phyloP scores from a whole-genome alignment of 2,888 invertebrate species.

The Terebella lapidaria region DNA sequence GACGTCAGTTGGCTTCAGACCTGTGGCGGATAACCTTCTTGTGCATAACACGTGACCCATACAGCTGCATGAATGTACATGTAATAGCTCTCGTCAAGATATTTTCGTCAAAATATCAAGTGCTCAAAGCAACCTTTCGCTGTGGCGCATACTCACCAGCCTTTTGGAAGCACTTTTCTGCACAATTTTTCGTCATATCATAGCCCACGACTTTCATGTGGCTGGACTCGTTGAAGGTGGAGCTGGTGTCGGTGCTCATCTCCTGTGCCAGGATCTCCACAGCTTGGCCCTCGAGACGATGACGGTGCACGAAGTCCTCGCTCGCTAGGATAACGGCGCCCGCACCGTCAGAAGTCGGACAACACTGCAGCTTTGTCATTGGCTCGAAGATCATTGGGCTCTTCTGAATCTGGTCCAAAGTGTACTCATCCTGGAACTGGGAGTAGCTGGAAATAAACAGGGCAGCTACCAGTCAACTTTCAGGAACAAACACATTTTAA shows the following conservation, averaged over 20 bases:
- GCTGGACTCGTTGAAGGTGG: slow-evolving; percentile 76
- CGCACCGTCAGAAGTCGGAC: slow-evolving; percentile 95
- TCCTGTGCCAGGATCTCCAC: slow-evolving; percentile 96
- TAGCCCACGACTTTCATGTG: slow-evolving; percentile 75
- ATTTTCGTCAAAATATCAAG: neutral
- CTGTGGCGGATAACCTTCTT: slow-evolving; percentile 35
- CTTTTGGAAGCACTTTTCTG: slow-evolving; percentile 55
- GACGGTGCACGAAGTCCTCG: slow-evolving; percentile 77
- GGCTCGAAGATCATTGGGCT: slow-evolving; percentile 84
- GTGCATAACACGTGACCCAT: neutral
- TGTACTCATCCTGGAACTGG: slow-evolving; percentile 88
- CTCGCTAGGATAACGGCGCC: slow-evolving; percentile 88
- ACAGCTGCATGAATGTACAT: neutral
- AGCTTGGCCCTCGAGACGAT: slow-evolving; percentile 74
- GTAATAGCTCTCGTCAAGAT: too few relatives aligned
- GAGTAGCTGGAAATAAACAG: slow-evolving; percentile 66
- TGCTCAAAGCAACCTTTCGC: too few relatives aligned
- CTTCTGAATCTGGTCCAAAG: slow-evolving; percentile 80
- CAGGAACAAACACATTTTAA: neutral
- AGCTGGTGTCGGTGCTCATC: slow-evolving; percentile 87
- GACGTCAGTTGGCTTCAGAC: slow-evolving; percentile 72
- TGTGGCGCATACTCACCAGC: too few relatives aligned
- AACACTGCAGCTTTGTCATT: slow-evolving; percentile 93
- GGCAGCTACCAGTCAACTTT: too few relatives aligned
- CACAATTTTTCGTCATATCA: slow-evolving; percentile 84